Conservation (phyloP, 2,888 invertebrate genomes). For the Tipula lateralis region DNA sequence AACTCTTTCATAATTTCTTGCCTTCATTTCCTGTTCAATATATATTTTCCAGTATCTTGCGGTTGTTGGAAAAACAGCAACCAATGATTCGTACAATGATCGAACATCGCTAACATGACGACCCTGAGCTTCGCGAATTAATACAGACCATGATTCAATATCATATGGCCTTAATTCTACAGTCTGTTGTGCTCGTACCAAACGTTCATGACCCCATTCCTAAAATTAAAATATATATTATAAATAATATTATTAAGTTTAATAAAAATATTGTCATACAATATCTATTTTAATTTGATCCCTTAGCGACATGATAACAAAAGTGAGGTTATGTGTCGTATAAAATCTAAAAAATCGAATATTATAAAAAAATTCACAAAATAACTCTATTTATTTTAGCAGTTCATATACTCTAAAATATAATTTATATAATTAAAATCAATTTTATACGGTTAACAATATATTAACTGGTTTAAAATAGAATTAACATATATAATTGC, state of each 20-base stretch:
- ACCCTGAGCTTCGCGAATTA: constrained; percentile 88
- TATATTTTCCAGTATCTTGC: constrained; percentile 99
- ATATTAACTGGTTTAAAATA: neutral
- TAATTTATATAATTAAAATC: neutral
- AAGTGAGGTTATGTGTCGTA: constrained; percentile 25
- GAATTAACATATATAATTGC: neutral
- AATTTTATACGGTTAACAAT: neutral
- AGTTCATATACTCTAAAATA: neutral
- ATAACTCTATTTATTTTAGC: neutral
- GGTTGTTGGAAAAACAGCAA: constrained; percentile 89
- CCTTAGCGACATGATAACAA: constrained; percentile 43
- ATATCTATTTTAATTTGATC: constrained; percentile 49
- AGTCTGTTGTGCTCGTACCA: constrained; percentile 75
- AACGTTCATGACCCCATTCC: constrained; percentile 86
- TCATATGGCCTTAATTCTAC: constrained; percentile 88
- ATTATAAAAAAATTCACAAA: neutral
- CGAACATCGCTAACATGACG: constrained; percentile 85
- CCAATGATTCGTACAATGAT: constrained; percentile 88
- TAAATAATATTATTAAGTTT: neutral
- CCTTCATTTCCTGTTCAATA: constrained; percentile 96
- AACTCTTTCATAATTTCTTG: constrained; percentile 94
- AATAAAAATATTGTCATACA: constrained; percentile 39
- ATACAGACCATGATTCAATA: constrained; percentile 95
- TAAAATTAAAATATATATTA: constrained; percentile 40
- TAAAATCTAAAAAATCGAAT: neutral